Percentiles rank a stretch among this genome's conserved stretches.
phyloP scores from a whole-genome alignment of 2,113 vertebrate genomes.

The Myrmophylax atrothorax region DNA sequence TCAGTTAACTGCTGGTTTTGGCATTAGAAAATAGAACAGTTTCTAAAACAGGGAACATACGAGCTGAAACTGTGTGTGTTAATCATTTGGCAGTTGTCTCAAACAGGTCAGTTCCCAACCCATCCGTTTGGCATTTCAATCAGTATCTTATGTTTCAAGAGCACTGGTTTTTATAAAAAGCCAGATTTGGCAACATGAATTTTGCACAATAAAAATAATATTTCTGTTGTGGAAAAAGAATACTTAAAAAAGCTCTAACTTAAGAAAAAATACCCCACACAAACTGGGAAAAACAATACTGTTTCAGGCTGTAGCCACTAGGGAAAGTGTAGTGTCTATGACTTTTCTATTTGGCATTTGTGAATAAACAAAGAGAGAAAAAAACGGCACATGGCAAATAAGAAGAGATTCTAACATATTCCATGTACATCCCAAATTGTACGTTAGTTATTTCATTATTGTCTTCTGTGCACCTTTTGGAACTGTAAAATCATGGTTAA shows the following conservation, averaged over 20 bases:
- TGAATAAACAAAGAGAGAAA: conserved; percentile 66
- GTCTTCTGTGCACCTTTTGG: conserved; percentile 37
- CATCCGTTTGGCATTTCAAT: conserved; percentile 70
- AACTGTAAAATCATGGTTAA: conserved; percentile 9
- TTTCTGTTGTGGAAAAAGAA: conserved; percentile 64
- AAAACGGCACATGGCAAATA: conserved; percentile 78
- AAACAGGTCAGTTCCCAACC: conserved; percentile 60
- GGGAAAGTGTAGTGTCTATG: conserved; percentile 79
- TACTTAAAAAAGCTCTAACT: conserved; percentile 42
- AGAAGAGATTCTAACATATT: conserved; percentile 43
- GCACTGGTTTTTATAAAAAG: conserved; percentile 65
- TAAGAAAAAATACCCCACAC: background rate
- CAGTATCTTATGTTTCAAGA: conserved; percentile 54
- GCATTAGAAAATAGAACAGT: conserved; percentile 59
- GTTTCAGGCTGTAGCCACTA: conserved; percentile 59
- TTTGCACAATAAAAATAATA: conserved; percentile 61
- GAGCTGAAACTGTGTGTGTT: conserved; percentile 50
- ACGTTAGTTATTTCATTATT: conserved; percentile 34
- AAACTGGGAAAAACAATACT: conserved; percentile 28
- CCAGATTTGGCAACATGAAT: conserved; percentile 73
- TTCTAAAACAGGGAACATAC: conserved; percentile 41
- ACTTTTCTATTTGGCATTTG: conserved; percentile 83
- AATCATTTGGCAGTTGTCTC: conserved; percentile 71
- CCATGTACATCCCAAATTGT: background rate
- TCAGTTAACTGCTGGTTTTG: conserved; percentile 47